Conservation (phyloP, 2,888 invertebrate genomes). For the Cephus nigrinus region DNA sequence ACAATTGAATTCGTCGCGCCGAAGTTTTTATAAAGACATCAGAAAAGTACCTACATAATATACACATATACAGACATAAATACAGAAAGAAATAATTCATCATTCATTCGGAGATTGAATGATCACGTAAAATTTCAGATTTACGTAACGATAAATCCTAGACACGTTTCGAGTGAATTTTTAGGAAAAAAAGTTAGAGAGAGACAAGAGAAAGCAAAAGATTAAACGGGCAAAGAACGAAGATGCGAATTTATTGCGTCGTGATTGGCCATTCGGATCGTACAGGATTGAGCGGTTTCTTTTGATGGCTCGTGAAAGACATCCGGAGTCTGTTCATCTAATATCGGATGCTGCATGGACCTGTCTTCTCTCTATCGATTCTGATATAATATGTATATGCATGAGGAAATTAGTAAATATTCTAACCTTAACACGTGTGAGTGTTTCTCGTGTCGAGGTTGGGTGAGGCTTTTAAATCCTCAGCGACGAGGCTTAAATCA, state of each 20-base stretch:
- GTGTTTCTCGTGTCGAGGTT: conserved; percentile 25
- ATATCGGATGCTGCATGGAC: neutral
- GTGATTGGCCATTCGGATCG: neutral
- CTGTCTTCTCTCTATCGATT: neutral
- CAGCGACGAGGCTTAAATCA: conserved; percentile 53
- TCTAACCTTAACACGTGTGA: neutral
- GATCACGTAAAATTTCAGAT: neutral
- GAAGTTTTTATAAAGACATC: neutral
- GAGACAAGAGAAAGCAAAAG: neutral
- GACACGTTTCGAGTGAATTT: neutral
- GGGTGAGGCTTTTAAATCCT: conserved; percentile 53
- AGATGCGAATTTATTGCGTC: neutral
- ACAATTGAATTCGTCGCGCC: neutral
- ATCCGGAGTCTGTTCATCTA: neutral
- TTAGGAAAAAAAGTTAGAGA: no score
- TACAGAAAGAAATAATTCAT: neutral
- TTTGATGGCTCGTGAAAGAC: neutral
- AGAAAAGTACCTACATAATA: neutral
- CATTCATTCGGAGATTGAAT: neutral
- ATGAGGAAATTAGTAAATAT: neutral
- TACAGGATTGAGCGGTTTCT: neutral
- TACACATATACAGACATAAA: neutral
- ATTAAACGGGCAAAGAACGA: neutral
- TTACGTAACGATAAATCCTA: neutral
- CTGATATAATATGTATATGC: neutral